phyloP scores from a whole-genome alignment of 2,888 invertebrate genomes.

The Pterostichus madidus region DNA sequence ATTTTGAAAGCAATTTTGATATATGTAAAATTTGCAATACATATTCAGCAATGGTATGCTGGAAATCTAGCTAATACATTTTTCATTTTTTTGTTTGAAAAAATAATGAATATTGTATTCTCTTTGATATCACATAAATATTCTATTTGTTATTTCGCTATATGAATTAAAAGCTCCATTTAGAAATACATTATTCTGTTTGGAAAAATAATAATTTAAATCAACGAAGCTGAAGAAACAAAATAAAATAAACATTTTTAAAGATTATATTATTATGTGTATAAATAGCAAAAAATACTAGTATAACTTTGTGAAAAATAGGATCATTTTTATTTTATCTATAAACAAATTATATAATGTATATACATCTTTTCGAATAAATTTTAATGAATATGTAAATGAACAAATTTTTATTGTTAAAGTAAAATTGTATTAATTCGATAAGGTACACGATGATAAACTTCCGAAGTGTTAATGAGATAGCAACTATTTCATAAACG shows the following conservation, averaged over 20 bases:
- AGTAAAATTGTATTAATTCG: too few relatives aligned
- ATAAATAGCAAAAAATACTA: background rate
- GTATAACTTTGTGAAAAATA: too few relatives aligned
- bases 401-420: too few relatives aligned
- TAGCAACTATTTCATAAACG: slow-evolving; percentile 13
- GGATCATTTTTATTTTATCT: too few relatives aligned
- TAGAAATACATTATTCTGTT: background rate
- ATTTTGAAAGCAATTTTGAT: too few relatives aligned
- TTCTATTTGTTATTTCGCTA: background rate
- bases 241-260: background rate
- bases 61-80: background rate
- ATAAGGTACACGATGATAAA: background rate
- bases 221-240: background rate
- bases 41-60: background rate
- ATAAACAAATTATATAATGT: too few relatives aligned
- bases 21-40: background rate
- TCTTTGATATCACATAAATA: slow-evolving; percentile 2
- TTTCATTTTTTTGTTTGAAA: background rate
- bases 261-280: background rate
- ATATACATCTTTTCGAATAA: too few relatives aligned
- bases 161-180: background rate
- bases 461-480: slow-evolving; percentile 16
- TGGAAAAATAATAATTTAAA: background rate
- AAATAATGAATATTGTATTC: background rate
- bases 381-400: too few relatives aligned